These are phyloP conservation scores for Porites evermanni DNA, from an alignment of 92 coral and sea anemone species.

Conservation along the genomic window DNA sequence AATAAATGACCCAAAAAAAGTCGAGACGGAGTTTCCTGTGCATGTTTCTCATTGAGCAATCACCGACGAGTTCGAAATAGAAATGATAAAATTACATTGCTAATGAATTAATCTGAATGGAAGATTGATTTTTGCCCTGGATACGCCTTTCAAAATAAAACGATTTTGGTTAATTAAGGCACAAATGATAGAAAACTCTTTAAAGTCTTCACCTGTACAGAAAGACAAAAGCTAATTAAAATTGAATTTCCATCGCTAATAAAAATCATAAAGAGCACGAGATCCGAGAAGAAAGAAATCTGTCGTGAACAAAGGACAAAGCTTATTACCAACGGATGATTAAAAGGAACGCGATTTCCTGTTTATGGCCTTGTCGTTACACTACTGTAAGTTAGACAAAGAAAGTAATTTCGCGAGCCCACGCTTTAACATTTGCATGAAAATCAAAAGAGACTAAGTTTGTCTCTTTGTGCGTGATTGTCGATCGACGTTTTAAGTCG, in stretches of 20 bases:
- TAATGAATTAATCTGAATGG: conserved; percentile 18
- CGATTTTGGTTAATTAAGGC: conserved; percentile 48
- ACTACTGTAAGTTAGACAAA: conserved; percentile 42
- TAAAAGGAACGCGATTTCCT: conserved; percentile 71
- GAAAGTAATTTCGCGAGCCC: conserved; percentile 40
- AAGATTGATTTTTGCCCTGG: conserved; percentile 8
- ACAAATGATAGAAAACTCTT: conserved; percentile 17
- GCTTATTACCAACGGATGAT: conserved; percentile 50
- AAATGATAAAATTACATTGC: neutral
- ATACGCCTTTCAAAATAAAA: conserved; percentile 52
- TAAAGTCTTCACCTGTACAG: neutral
- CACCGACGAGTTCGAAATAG: neutral
- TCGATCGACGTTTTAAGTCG: conserved; percentile 24
- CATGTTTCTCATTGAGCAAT: no score
- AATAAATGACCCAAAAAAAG: neutral
- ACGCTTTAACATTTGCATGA: conserved; percentile 75
- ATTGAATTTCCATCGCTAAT: conserved; percentile 31
- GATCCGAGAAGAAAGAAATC: conserved; percentile 27
- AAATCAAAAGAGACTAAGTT: conserved; percentile 49
- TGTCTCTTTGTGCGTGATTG: conserved; percentile 26
- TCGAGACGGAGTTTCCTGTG: neutral
- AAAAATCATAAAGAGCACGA: conserved; percentile 4
- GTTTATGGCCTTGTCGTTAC: conserved; percentile 60
- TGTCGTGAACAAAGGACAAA: conserved; percentile 35
- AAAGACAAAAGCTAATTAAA: conserved; percentile 14